Evolutionary conservation across 2,113 vertebrate genomes (phyloP).

Genomic region (Dasyornis broadbenti): DNA sequence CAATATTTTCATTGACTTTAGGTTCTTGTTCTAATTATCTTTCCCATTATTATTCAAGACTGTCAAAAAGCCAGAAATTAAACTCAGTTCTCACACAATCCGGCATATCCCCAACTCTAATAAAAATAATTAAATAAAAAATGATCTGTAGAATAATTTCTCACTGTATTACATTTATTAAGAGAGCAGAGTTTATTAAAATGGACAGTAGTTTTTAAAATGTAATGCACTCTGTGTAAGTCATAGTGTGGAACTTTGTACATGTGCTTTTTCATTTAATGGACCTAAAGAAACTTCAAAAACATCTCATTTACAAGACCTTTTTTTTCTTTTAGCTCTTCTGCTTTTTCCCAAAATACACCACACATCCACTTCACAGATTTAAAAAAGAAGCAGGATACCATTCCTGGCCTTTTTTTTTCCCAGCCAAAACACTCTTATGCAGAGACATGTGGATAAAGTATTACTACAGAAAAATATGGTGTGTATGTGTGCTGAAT

Average conservation of each 20-base stretch:
- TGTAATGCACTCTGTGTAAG: not conserved
- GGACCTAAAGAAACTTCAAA: not conserved
- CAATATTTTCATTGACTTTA: conserved; percentile 25
- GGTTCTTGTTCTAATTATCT: conserved; percentile 46
- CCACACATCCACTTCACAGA: not conserved
- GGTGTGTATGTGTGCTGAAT: not conserved
- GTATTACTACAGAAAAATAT: not conserved
- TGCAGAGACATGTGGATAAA: not conserved
- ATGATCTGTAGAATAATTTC: not conserved
- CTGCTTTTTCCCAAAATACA: not conserved
- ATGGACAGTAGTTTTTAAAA: not conserved
- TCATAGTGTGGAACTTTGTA: not conserved
- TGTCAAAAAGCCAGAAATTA: conserved; percentile 21
- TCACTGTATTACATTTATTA: not conserved
- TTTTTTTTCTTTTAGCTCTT: not conserved
- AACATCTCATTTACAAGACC: not conserved
- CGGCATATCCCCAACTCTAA: not conserved
- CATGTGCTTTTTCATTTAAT: not conserved
- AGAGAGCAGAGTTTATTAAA: not conserved
- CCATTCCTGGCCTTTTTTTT: not conserved
- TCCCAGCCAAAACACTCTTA: not conserved
- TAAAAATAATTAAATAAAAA: not conserved
- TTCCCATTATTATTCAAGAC: conserved; percentile 39
- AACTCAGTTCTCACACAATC: not conserved
- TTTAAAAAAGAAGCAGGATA: not conserved